These are phyloP conservation scores for Enteromius thamalakanensis DNA, from an alignment of 2,797 vertebrate species.

Conservation along the genomic window DNA sequence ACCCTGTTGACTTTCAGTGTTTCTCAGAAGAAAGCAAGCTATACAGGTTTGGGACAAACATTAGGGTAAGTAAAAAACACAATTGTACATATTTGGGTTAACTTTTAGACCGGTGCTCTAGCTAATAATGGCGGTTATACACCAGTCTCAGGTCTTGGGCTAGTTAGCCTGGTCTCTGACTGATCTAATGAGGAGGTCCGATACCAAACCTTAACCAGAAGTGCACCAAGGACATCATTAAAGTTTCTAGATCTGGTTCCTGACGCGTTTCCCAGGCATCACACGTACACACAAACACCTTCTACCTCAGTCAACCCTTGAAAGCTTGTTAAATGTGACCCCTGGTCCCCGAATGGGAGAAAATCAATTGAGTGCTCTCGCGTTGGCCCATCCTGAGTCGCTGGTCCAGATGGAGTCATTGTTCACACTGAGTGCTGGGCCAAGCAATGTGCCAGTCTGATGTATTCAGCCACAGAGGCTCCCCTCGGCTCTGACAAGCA, in stretches of 20 bases:
- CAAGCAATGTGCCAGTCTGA: conserved; percentile 45
- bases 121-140: neutral
- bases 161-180: neutral
- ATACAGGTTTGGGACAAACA: neutral
- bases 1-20: neutral
- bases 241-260: neutral
- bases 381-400: conserved; percentile 26
- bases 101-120: neutral
- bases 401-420: conserved; percentile 55
- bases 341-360: conserved; percentile 66
- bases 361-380: conserved; percentile 43
- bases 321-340: conserved; percentile 63
- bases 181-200: neutral
- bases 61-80: neutral
- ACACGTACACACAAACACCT: conserved; percentile 48
- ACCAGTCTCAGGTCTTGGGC: neutral
- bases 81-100: neutral
- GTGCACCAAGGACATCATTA: conserved; percentile 7
- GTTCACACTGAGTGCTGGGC: conserved; percentile 35
- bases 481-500: conserved; percentile 48
- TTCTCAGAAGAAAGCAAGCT: neutral
- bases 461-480: conserved; percentile 42
- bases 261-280: neutral
- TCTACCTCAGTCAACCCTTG: conserved; percentile 36
- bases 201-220: conserved; percentile 41